These are phyloP conservation scores for Drosophila pachea DNA, from an alignment of 1,140 invertebrate species.

Conservation along the genomic window DNA sequence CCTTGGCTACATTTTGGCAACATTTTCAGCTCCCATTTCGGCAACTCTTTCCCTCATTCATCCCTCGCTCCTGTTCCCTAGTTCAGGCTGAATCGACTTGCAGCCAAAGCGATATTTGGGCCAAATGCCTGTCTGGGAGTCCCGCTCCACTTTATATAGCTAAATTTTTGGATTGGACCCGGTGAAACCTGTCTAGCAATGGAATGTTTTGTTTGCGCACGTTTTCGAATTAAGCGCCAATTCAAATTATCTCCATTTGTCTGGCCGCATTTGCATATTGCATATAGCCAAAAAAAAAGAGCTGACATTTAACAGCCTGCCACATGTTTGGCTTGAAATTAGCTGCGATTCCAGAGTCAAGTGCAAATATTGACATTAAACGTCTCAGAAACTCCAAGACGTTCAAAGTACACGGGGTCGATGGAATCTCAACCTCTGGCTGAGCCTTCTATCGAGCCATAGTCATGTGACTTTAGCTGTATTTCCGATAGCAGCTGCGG, in stretches of 20 bases:
- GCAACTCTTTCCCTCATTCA: too few species aligned
- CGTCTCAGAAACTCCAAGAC: slow-evolving; percentile 26
- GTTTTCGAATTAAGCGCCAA: slow-evolving; percentile 31
- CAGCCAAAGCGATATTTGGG: background rate
- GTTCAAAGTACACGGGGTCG: slow-evolving; percentile 42
- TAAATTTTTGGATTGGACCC: slow-evolving; percentile 1
- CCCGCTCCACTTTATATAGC: slow-evolving; percentile 35
- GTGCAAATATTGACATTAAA: slow-evolving; percentile 59
- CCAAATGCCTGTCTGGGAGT: slow-evolving; percentile 2
- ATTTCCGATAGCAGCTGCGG: too few species aligned
- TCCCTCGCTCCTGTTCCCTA: too few species aligned
- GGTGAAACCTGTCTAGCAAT: slow-evolving; percentile 22
- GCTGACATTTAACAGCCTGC: slow-evolving; percentile 25
- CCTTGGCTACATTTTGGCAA: too few species aligned
- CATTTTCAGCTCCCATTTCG: too few species aligned
- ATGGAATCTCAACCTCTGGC: too few species aligned
- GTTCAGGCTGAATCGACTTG: background rate
- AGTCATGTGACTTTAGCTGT: too few species aligned
- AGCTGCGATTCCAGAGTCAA: slow-evolving; percentile 1
- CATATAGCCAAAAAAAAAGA: slow-evolving; percentile 27
- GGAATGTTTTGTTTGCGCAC: slow-evolving; percentile 16
- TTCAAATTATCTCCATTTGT: slow-evolving; percentile 25
- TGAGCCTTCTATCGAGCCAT: too few species aligned
- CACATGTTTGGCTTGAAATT: background rate
- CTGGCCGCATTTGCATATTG: slow-evolving; percentile 56